A percentile compares a stretch with the other conserved stretches of the same genome.
Evolutionary conservation across 2,888 invertebrate genomes (phyloP).

Genomic region (Hirtodrosophila histrioides): DNA sequence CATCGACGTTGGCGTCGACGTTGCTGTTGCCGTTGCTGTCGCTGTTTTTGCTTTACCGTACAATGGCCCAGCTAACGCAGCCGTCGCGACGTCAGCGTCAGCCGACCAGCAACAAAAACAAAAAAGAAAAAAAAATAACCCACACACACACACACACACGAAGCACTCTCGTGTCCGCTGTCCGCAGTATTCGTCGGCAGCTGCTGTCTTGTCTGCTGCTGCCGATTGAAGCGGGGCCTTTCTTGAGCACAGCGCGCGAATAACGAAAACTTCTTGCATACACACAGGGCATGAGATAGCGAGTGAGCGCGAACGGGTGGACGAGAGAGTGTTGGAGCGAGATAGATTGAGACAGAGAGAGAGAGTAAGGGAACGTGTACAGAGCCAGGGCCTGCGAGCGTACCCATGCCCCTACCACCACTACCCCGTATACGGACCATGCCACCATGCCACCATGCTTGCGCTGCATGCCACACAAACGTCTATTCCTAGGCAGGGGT

Average conservation of each 20-base stretch:
- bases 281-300: constrained; percentile 27
- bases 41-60: constrained; percentile 45
- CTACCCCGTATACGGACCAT: not conserved
- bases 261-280: constrained; percentile 74
- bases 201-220: constrained; percentile 58
- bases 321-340: constrained; percentile 1
- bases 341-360: not conserved
- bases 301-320: constrained; percentile 19
- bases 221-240: constrained; percentile 79
- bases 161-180: constrained; percentile 48
- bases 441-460: constrained; percentile 7
- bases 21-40: constrained; percentile 3
- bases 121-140: constrained; percentile 7
- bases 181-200: constrained; percentile 48
- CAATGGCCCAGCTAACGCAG: constrained; percentile 49
- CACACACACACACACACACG: constrained; percentile 28
- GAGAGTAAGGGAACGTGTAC: constrained; percentile 22
- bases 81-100: constrained; percentile 18
- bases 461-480: constrained; percentile 52
- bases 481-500: constrained; percentile 32
- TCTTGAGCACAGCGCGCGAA: constrained; percentile 73
- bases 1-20: constrained; percentile 28
- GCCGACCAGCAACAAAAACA: constrained; percentile 27
- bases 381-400: constrained; percentile 56
- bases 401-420: not conserved